Conservation (phyloP, 1,140 invertebrate genomes). For the Anastrepha ludens region DNA sequence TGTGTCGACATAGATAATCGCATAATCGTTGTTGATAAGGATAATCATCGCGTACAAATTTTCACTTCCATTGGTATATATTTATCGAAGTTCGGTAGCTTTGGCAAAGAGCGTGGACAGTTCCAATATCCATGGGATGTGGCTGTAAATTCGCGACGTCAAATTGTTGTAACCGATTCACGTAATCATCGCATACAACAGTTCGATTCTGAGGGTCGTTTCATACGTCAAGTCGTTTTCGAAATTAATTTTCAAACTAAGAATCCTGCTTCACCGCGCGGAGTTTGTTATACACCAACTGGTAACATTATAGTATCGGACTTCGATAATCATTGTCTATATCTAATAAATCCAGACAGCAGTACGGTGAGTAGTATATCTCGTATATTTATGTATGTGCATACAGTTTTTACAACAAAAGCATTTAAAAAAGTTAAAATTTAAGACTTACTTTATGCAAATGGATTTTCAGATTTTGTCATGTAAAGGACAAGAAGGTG, state of each 20-base stretch:
- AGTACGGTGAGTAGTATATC: conserved; percentile 76
- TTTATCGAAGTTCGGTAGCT: conserved; percentile 90
- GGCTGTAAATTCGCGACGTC: conserved; percentile 86
- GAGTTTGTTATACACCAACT: conserved; percentile 89
- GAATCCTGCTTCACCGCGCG: conserved; percentile 92
- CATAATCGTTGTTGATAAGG: conserved; percentile 95
- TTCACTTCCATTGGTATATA: conserved; percentile 88
- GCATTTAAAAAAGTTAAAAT: not conserved
- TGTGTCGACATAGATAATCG: conserved; percentile 84
- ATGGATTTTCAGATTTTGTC: conserved; percentile 76
- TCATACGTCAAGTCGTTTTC: conserved; percentile 89
- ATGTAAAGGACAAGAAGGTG: conserved; percentile 82
- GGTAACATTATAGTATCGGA: conserved; percentile 92
- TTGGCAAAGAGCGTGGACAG: conserved; percentile 88
- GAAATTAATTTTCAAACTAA: conserved; percentile 83
- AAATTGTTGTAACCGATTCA: conserved; percentile 94
- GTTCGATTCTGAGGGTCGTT: conserved; percentile 87
- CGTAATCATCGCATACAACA: conserved; percentile 91
- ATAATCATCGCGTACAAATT: conserved; percentile 95
- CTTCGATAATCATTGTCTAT: conserved; percentile 94
- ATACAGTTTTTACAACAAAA: not conserved
- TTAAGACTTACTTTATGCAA: conserved; percentile 36
- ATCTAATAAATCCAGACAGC: conserved; percentile 85
- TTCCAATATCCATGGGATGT: conserved; percentile 99
- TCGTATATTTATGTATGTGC: conserved; percentile 58